These are phyloP conservation scores for Hippocampus zosterae DNA, from an alignment of 2,113 vertebrate species.

Conservation along the genomic window DNA sequence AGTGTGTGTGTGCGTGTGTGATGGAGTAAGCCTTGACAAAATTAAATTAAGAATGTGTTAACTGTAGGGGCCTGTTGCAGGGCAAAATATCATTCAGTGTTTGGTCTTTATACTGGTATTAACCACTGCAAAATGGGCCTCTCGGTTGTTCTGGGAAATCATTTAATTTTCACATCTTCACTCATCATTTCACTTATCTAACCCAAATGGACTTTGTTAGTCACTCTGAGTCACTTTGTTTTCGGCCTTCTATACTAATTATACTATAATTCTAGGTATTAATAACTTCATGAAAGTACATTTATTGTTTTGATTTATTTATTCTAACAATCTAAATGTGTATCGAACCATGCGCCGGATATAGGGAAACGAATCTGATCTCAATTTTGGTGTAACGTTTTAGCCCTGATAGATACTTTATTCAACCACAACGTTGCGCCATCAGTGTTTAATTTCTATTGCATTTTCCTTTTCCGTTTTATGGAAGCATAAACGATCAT, in stretches of 20 bases:
- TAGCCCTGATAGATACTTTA: not conserved
- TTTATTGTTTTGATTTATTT: not conserved
- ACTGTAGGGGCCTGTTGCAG: conserved; percentile 50
- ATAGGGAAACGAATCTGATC: not conserved
- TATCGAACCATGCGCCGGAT: not conserved
- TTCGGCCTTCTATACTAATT: conserved; percentile 25
- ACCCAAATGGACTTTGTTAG: too few relatives aligned
- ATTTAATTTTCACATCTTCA: conserved; percentile 13
- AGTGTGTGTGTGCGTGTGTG: not conserved
- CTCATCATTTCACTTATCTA: not conserved
- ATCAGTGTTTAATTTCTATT: not conserved
- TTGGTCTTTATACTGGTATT: not conserved
- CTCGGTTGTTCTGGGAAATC: conserved; percentile 4
- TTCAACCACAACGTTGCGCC: not conserved
- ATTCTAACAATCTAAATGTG: not conserved
- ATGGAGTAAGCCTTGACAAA: conserved; percentile 45
- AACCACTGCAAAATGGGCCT: not conserved
- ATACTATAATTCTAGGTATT: not conserved
- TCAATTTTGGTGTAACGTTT: not conserved
- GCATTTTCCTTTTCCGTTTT: not conserved
- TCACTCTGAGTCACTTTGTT: too few relatives aligned
- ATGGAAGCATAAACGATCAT: not conserved
- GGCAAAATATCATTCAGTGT: conserved; percentile 31
- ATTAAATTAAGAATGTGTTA: conserved; percentile 56
- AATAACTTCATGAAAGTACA: not conserved